Evolutionary conservation across 2,888 invertebrate species (phyloP), one percentile per base, ranked within the genome.

Genomic region (Napeogenes inachia): DNA sequence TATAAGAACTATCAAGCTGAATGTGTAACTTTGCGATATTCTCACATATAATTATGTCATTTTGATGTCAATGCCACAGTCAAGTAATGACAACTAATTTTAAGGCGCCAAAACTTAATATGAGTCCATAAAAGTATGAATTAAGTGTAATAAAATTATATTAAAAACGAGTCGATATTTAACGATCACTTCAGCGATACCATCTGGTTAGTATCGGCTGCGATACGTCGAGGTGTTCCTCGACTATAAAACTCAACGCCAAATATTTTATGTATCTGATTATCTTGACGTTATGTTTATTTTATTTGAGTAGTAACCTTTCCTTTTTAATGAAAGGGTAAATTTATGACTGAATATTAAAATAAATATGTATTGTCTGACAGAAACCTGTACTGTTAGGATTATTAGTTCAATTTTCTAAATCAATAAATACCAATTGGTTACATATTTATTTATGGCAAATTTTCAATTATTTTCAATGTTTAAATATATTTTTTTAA

Each of bases 1-100:
- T 3, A n/a, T 50, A 50, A 50, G 50, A 4, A 30, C 30, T 30
- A 30, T 50, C 30, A 3, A 5, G 3, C 21, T 30, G 50, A 30
- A 21, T 50, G 3, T 12, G 30, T 50, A 30, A 21, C 50, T 50
- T 50, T 32, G 56, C 65, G 63, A 64, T 69, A 70, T 71, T 72
- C 13, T 72, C 72, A 72, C 13, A 73, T 69, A 67, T 72, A 76
- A 76, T 70, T 71, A 68, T 64, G 65, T 63, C 59, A 72, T 71
- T 76, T 75, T 68, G 62, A 75, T 78, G 77, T 78, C 80, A 81
- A 81, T 81, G 80, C 72, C 77, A 61, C 62, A 63, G 67, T 60
- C 65, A 66, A 58, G 71, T 72, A 75, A 72, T 60, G 47, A 53
- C 57, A 66, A 65, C 68, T 70, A 73, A 59, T 69, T 71, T 64